Evolutionary conservation across 2,113 vertebrate species (phyloP), one percentile per base, ranked within the genome.

Genomic region (Cromileptes altivelis): DNA sequence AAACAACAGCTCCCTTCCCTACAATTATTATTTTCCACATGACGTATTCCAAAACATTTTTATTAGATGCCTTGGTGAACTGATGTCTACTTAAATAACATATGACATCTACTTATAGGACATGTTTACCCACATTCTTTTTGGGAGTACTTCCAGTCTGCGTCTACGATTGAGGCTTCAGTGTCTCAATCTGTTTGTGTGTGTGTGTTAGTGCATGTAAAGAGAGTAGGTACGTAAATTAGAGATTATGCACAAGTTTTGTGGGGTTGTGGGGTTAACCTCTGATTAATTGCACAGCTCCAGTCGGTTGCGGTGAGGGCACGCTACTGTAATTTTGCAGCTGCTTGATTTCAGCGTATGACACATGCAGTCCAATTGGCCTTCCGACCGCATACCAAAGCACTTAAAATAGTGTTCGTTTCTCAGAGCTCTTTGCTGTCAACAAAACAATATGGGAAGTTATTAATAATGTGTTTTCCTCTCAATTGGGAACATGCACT

Each of bases 251-350:
- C 58, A 78, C 86, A 60, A 86, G 92, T 93, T 94, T 91, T 92
- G 91, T 83, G 85, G 88, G 85, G 89, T 79, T 90, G 76, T 86
- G 64, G 84, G 93, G 93, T 94, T 91, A 95, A 95, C 94, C 93
- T 90, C 92, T 95, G 93, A 95, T 95, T 95, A 94, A 95, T 95
- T 95, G 93, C 92, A 89, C 78, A 93, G 90, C 92, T 93, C 86
- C 81, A 91, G 82, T 93, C 68, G 91, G 87, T 94, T 95, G 95
- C 73, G 94, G 94, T 91, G 87, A 87, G 84, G 81, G 82, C 90
- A 89, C 23, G 82, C 94, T 93, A 94, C 94, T 94, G 92, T 95
- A 92, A 95, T 94, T 95, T 93, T 93, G 93, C 92, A 95, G 94
- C 93, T 94, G 94, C 92, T 94, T 90, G 92, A 92, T 94, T 94